Base-by-base conservation (phyloP, 2,888 invertebrate species). In the Trachelus troglodyta region DNA sequence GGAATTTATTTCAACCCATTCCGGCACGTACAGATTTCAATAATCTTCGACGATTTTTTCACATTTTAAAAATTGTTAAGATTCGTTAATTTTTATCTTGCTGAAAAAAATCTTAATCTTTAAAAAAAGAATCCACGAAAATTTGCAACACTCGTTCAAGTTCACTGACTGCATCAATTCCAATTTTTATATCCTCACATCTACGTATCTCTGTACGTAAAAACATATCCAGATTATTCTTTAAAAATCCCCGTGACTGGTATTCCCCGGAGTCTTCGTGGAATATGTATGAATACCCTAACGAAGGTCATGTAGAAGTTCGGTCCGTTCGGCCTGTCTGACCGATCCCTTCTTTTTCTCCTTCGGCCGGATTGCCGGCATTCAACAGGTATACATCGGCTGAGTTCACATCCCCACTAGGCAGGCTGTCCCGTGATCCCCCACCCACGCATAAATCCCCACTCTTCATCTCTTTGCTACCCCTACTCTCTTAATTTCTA, bases 331-430 rank as follows among this genome's bases (percentile, higher is more conserved):
- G 6, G 56, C 56, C 56, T 56, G 56, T 56, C 56, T 56, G 56
- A 56, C 56, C 56, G 56, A 56, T 56, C 23, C 9, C 56, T 56
- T 56, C 56, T 56, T 56, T 56, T 56, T 56, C 56, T 56, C 56
- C 56, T 56, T 56, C 56, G 56, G 56, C 23, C 56, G 71, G 31
- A 71, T 31, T 71, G 71, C 71, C 31, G 71, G 33, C 71, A 71
- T 71, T 71, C 71, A 71, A 71, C 71, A 71, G 71, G 71, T 71
- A 71, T 33, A 71, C 33, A 71, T 30, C 71, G 71, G 33, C 71
- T 33, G 31, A 71, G 31, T 71, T 71, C 33, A 71, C 71, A 31
- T 71, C 33, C 71, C 56, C 9, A 23, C 56, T 9, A 23, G 9
- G 12, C 31, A 12, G 31, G 4, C 15, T 15, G 31, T 33, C 71